Conservation (phyloP, 2,113 vertebrate species). For the Athene cunicularia region DNA sequence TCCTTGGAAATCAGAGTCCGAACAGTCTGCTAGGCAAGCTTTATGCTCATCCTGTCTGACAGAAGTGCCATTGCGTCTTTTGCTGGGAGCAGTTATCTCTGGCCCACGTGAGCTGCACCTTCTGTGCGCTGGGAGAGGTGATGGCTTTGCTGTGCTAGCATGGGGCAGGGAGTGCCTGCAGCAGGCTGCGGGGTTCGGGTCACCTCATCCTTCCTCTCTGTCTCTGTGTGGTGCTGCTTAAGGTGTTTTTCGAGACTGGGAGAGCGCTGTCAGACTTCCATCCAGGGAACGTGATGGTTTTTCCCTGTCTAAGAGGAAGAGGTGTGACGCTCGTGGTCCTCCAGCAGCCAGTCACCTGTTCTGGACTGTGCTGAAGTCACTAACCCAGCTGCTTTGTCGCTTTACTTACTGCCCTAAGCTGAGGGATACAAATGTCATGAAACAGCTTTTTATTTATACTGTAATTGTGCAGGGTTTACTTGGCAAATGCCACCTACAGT, state of each 20-base stretch:
- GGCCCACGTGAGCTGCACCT: fast-evolving
- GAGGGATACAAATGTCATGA: constrained; percentile 42
- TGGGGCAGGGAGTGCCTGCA: not conserved
- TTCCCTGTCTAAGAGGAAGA: not conserved
- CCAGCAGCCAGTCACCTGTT: not conserved
- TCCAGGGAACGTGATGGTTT: not conserved
- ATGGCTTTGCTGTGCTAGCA: not conserved
- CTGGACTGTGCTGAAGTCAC: not conserved
- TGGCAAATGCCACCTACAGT: constrained; percentile 47
- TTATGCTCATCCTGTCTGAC: not conserved
- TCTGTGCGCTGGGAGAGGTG: not conserved
- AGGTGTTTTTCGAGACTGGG: not conserved
- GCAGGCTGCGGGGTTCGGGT: fast-evolving
- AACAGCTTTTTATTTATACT: constrained; percentile 57
- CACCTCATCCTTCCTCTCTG: not conserved
- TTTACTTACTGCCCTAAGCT: not conserved
- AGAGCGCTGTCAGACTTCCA: not conserved
- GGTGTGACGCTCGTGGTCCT: not conserved
- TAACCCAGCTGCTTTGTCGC: not conserved
- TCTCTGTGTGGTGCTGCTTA: not conserved
- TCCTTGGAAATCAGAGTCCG: fast-evolving
- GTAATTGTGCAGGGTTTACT: constrained; percentile 67
- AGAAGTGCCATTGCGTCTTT: not conserved
- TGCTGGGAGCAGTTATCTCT: not conserved
- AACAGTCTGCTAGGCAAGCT: not conserved